Base-by-base conservation (phyloP, 2,113 vertebrate genomes). In the Girardinichthys multiradiatus region DNA sequence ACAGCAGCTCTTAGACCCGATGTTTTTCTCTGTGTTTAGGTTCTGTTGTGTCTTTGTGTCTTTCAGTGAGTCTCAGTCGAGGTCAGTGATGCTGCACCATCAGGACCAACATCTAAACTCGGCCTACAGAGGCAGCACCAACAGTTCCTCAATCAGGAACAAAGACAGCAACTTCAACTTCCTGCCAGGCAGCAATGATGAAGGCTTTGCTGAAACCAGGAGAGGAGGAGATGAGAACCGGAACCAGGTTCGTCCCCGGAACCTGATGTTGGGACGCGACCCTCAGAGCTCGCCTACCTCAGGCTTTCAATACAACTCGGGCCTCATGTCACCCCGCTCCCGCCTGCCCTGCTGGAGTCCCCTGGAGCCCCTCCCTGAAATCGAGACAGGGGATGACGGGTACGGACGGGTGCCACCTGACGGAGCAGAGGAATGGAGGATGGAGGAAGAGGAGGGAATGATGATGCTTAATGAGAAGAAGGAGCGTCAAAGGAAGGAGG, bases 151-250 rank as follows among this genome's bases (percentile, higher is more conserved):
- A 0, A 75, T 92, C 10, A 83, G 24, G 33, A 92, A 90, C 39
- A 95, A 96, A 29, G 96, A 99, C 10, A 94, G 92, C 77, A 99
- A 99, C 90, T 98, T 95, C 86, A 99, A 99, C 93, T 97, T 98
- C 76, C 83, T 96, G 82, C 39, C 85, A 59, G 92, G 86, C 21
- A 93, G 93, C 13, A 80, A 87, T 7, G 77, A 91, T 0, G 81
- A 85, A 0, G 29, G 28, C 26, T 30, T 57, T 33, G 79, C 65
- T 0, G 58, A 79, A 11, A 71, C 26, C 10, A 48, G 79, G 87
- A 89, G 94, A 86, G 97, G 81, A 81, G 90, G 94, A 85, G 97
- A 98, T 4, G 95, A 98, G 91, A 99, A 99, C 81, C 95, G 94
- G 83, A 96, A 95, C 83, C 95, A 83, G 82, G 51, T 92, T 31